Evolutionary conservation across 2,797 vertebrate species (phyloP), one percentile per base, ranked within the genome.

Genomic region (Cyclopterus lumpus): DNA sequence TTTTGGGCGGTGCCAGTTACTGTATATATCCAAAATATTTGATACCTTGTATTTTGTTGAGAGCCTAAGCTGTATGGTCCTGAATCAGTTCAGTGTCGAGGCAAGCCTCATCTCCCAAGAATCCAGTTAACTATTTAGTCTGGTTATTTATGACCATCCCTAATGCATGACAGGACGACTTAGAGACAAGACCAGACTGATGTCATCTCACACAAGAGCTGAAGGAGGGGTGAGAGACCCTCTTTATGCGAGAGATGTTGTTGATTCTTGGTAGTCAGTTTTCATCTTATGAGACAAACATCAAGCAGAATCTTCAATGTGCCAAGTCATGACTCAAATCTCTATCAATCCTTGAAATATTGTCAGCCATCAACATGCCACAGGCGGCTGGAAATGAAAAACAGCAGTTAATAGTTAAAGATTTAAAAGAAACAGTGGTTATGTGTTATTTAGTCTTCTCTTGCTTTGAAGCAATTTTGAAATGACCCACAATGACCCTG

Each of bases 141-240:
- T 30, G 12, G 73, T 85, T 86, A 93, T 89, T 90, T 92, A 90
- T 77, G 77, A 85, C 71, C 79, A 59, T 88, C 64, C 62, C 78
- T 90, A 90, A 91, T 88, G 60, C 60, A 32, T 81, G 85, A 89
- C 87, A 83, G 85, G 57, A 79, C 63, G 66, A 75, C 82, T 86
- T 71, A 72, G 74, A 90, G 63, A 74, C 80, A 53, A 82, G 80
- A 65, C 71, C 36, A 73, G 66, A 82, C 84, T 90, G 85, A 90
- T 87, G 88, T 92, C 81, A 91, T 92, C 81, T 64, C 75, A 48
- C 62, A 68, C 65, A 77, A 67, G 57, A 58, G 48, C 77, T 70
- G 4, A 32, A 75, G 62, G 74, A 77, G 59, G 57, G 10, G 36
- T 53, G 24, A 36, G 65, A 54, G 54, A 65, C 73, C 18, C 34